Base-by-base conservation (phyloP, 2,888 invertebrate species). In the Sepioteuthis lessoniana region DNA sequence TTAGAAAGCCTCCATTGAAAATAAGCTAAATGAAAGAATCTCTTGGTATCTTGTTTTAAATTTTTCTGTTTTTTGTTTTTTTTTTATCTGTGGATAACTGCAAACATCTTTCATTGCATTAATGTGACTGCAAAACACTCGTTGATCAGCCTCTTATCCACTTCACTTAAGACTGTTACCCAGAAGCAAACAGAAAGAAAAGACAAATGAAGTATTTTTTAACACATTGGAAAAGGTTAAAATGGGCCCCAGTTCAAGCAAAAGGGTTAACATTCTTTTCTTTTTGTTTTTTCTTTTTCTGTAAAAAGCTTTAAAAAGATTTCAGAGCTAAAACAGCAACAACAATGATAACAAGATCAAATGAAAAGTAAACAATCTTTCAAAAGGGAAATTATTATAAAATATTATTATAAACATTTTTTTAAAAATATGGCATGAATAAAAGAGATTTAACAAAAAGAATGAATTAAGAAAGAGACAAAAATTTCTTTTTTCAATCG, bases 71-170 rank as follows among this genome's bases (percentile, higher is more conserved):
- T 55, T 55, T 5, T 7, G 0, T 76, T 76, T 76, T 76, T n/a
- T 76, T 76, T 76, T n/a, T 13, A 76, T 76, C 76, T 76, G 3
- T 35, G n/a, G n/a, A n/a, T 76, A 76, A 76, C n/a, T 76, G n/a
- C 76, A 76, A 76, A 35, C n/a, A 35, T 76, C n/a, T 10, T 35
- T 76, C 76, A n/a, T 35, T 76, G 76, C 25, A 16, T 76, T 76
- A 76, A 76, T 76, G 76, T 35, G n/a, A 76, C n/a, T 76, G 76
- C 35, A 76, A 76, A n/a, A 76, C n/a, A 76, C 76, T 76, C n/a
- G 76, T 16, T 76, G n/a, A 76, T 76, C 76, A 76, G 76, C n/a
- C 76, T 76, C 7, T 76, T 76, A 35, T 76, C n/a, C n/a, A n/a
- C 35, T 76, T 76, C 76, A 76, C 76, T 76, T n/a, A 76, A 0